Base-by-base conservation (phyloP, 1,140 invertebrate species). In the Pectinophora gossypiella region DNA sequence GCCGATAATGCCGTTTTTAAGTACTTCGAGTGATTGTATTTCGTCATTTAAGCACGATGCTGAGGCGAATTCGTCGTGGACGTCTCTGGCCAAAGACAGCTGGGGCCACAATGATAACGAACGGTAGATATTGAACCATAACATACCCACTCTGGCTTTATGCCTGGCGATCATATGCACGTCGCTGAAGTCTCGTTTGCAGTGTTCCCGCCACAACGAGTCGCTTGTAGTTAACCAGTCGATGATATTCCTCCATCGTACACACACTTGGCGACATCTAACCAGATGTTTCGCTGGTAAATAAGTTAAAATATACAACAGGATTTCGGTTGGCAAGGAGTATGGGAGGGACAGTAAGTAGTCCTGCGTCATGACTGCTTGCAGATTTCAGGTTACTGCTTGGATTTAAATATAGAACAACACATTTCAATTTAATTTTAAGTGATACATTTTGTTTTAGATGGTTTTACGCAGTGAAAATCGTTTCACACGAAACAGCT, bases 301-400 rank as follows among this genome's bases (percentile, higher is more conserved):
- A 48, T 54, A 69, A 3, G 56, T 64, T 22, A 76, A 80, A 13
- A 80, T 75, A 15, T 69, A 55, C 2, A 76, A 23, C 1, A 75
- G 19, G 4, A 80, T 50, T 59, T 83, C 79, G 1, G 73, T 71
- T 3, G 79, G 73, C n/a, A 73, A 35, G 10, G 19, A 19, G 32
- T 19, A 21, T 3, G 47, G 16, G 22, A 35, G 21, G 9, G 15
- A 35, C 15, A 20, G 22, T n/a, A n/a, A n/a, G 20, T 13, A 16
- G 13, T 54, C 44, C 12, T 40, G 32, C 0, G 51, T 22, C 51
- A 54, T 54, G 19, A 42, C 47, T 18, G 12, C 12, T 12, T 10
- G 7, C 9, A 32, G 27, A n/a, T n/a, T 32, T 32, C n/a, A n/a
- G n/a, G n/a, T 7, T 3, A 32, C n/a, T 9, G n/a, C 27, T 32